Base-by-base conservation (phyloP, 2,797 vertebrate species). In the Syndactyla subalaris region DNA sequence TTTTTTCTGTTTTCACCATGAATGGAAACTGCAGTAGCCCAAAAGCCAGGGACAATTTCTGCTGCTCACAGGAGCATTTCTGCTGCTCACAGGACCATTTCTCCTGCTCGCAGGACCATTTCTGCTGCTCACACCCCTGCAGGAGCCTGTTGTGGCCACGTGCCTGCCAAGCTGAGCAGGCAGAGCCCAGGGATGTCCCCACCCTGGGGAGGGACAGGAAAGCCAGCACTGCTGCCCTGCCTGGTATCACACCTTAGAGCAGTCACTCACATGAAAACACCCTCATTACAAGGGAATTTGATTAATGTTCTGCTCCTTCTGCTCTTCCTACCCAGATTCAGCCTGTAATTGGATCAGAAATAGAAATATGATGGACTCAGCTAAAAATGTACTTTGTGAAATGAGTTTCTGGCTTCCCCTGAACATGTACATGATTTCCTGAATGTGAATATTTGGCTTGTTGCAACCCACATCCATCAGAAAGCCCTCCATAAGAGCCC, bases 261-360 rank as follows among this genome's bases (percentile, higher is more conserved):
- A 92, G 36, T 51, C 70, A 48, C 6, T 46, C 55, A 14, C 8
- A 10, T 0, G 20, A 67, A 43, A 88, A 63, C 38, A 63, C 23
- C 43, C 34, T 77, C 54, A 65, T 61, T 81, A 71, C 57, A 63
- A 52, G 49, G 67, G 57, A 84, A 80, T 79, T 82, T 32, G 65
- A 67, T 77, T 85, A 54, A 90, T 9, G 52, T 8, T 27, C 63
- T 63, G 27, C 12, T 73, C 77, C n/a, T 85, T 73, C 80, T 88
- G 82, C 68, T 87, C 61, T 51, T 59, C 74, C 57, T 78, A 67
- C 24, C 48, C 16, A 36, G 26, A 73, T 55, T 81, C 85, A 65
- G 39, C 65, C 86, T 48, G 78, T 86, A 94, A 87, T 55, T 65
- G 78, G 77, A 88, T 65, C 67, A 63, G 61, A 87, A 89, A 72